Percentiles rank a stretch among this genome's conserved stretches.
Conservation (phyloP, 2,113 vertebrate species). For the Channa maculata region DNA sequence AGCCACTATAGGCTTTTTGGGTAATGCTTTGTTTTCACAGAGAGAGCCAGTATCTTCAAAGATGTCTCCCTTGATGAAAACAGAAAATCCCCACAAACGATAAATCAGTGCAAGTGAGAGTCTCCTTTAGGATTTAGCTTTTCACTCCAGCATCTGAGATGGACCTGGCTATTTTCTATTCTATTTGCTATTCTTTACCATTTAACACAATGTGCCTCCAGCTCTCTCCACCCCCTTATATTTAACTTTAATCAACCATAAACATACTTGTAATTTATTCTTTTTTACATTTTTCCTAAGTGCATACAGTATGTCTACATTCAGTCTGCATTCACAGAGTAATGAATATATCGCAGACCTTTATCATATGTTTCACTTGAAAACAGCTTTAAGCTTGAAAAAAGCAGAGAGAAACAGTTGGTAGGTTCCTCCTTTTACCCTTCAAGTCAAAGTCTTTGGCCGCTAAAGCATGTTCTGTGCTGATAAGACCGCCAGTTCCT, state of each 20-base stretch:
- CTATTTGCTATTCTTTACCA: constrained; percentile 21
- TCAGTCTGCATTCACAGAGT: constrained; percentile 27
- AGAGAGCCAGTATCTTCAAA: constrained; percentile 9
- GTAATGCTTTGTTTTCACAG: constrained; percentile 23
- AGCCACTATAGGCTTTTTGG: constrained; percentile 20
- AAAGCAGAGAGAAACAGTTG: constrained; percentile 26
- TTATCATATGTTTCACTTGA: constrained; percentile 50
- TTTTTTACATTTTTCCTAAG: constrained; percentile 28
- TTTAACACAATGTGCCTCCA: constrained; percentile 41
- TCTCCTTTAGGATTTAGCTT: constrained; percentile 47
- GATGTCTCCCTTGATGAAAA: constrained; percentile 10
- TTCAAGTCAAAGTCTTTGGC: constrained; percentile 67
- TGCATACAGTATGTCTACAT: constrained; percentile 3
- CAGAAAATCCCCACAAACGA: constrained; percentile 19
- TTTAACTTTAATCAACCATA: constrained; percentile 25
- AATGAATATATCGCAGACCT: constrained; percentile 41
- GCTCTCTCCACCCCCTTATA: constrained; percentile 1
- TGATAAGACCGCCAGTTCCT: constrained; percentile 68
- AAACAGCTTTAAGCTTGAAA: constrained; percentile 48
- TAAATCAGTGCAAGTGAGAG: constrained; percentile 37
- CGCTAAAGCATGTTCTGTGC: constrained; percentile 67
- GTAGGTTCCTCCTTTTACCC: constrained; percentile 53
- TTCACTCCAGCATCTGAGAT: constrained; percentile 34
- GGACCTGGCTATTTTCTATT: constrained; percentile 17
- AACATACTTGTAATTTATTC: constrained; percentile 29